Percentiles rank a stretch among this genome's conserved stretches.
Conservation (phyloP, 53 echinoderm and acorn worm species). For the Holothuria leucospilota region DNA sequence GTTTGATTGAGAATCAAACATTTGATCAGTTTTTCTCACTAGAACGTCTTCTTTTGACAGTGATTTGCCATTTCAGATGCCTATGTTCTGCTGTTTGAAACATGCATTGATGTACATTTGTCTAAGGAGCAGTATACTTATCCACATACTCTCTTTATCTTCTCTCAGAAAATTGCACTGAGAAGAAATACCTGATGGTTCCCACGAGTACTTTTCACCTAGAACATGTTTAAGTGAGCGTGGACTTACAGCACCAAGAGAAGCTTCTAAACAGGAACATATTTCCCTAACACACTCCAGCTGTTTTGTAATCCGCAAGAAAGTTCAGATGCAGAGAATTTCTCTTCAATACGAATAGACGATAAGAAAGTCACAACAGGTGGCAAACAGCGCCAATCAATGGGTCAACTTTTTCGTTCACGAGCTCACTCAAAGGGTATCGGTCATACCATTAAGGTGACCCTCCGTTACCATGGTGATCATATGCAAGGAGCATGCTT, state of each 20-base stretch:
- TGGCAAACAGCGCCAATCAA: slow-evolving; percentile 28
- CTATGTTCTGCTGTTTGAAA: too few relatives aligned
- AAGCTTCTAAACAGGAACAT: slow-evolving; percentile 31
- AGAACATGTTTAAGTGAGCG: slow-evolving; percentile 5
- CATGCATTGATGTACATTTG: too few relatives aligned
- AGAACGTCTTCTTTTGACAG: too few relatives aligned
- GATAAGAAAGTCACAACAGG: slow-evolving; percentile 32
- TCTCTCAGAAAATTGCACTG: neutral
- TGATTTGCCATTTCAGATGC: too few relatives aligned
- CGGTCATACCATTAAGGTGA: slow-evolving; percentile 6
- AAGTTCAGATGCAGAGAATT: slow-evolving; percentile 42
- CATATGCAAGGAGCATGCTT: neutral
- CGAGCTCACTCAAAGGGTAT: neutral
- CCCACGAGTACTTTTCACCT: slow-evolving; percentile 27
- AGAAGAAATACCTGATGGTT: neutral
- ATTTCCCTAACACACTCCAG: slow-evolving; percentile 29
- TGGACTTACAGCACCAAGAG: neutral
- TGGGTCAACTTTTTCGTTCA: slow-evolving; percentile 17
- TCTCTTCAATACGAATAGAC: slow-evolving; percentile 11
- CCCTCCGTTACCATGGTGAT: slow-evolving; percentile 38
- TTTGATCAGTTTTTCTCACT: too few relatives aligned
- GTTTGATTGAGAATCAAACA: too few relatives aligned
- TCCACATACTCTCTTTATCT: too few relatives aligned
- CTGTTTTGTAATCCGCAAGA: slow-evolving; percentile 32
- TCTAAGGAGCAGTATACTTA: too few relatives aligned